Conservation (phyloP, 2,888 invertebrate genomes). For the Petrolisthes manimaculis region DNA sequence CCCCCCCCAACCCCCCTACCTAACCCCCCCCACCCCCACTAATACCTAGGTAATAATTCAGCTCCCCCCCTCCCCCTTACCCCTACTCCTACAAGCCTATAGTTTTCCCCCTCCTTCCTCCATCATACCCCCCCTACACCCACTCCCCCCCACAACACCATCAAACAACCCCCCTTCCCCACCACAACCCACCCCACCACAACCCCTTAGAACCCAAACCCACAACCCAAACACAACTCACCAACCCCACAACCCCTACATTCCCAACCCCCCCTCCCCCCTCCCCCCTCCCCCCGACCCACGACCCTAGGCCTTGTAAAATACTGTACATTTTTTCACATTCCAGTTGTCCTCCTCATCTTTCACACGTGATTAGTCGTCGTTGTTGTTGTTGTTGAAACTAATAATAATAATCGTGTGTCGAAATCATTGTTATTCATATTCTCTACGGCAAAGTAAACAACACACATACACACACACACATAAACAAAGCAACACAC, state of each 20-base stretch:
- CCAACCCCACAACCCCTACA: too few species aligned
- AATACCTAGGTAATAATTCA: neutral
- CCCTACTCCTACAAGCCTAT: too few species aligned
- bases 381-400: conserved; percentile 6
- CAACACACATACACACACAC: too few species aligned
- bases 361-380: conserved; percentile 26
- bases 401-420: too few species aligned
- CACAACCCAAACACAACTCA: too few species aligned
- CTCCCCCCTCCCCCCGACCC: neutral
- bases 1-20: neutral
- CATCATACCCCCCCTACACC: neutral
- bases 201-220: too few species aligned
- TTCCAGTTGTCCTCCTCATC: conserved; percentile 23
- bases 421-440: conserved; percentile 7
- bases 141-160: too few species aligned
- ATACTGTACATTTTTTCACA: conserved; percentile 26
- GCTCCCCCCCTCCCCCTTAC: neutral
- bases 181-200: too few species aligned
- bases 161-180: too few species aligned
- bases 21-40: neutral
- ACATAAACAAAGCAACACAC: too few species aligned
- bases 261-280: neutral
- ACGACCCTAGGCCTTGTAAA: conserved; percentile 8
- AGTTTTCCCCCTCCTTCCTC: too few species aligned
- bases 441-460: too few species aligned